Conservation (phyloP, 2,797 vertebrate genomes). For the Mus caroli region DNA sequence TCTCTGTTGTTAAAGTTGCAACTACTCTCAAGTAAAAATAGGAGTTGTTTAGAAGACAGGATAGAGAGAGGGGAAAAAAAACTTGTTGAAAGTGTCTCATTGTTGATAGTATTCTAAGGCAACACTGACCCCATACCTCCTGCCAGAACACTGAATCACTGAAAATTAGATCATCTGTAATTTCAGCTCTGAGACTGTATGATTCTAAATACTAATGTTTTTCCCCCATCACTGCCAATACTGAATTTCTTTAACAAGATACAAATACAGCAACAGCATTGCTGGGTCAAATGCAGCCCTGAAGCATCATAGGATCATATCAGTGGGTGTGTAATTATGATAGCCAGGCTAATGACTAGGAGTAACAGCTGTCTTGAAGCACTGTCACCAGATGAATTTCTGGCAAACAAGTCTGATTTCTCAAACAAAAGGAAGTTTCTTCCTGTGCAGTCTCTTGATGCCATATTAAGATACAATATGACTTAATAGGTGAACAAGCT, state of each 20-base stretch:
- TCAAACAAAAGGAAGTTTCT: conserved; percentile 33
- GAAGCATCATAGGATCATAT: conserved; percentile 45
- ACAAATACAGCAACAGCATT: conserved; percentile 43
- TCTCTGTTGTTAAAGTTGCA: neutral
- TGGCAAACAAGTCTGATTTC: conserved; percentile 23
- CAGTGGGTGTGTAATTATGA: conserved; percentile 67
- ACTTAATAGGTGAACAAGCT: neutral
- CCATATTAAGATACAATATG: neutral
- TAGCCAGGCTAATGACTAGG: conserved; percentile 57
- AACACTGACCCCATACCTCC: neutral
- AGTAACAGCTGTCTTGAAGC: conserved; percentile 67
- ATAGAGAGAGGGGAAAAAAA: neutral
- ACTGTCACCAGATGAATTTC: conserved; percentile 49
- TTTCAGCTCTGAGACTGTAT: conserved; percentile 67
- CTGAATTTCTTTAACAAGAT: conserved; percentile 65
- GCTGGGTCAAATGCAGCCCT: conserved; percentile 21
- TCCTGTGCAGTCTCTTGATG: neutral
- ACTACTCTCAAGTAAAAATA: neutral
- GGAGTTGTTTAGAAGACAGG: neutral
- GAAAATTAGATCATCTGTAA: conserved; percentile 67
- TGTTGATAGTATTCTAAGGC: conserved; percentile 33
- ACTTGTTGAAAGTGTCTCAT: neutral
- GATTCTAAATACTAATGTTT: conserved; percentile 73
- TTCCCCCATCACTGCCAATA: conserved; percentile 49
- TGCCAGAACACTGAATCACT: conserved; percentile 63